Conservation (phyloP, 2,113 vertebrate species). For the Anarrhichthys ocellatus region DNA sequence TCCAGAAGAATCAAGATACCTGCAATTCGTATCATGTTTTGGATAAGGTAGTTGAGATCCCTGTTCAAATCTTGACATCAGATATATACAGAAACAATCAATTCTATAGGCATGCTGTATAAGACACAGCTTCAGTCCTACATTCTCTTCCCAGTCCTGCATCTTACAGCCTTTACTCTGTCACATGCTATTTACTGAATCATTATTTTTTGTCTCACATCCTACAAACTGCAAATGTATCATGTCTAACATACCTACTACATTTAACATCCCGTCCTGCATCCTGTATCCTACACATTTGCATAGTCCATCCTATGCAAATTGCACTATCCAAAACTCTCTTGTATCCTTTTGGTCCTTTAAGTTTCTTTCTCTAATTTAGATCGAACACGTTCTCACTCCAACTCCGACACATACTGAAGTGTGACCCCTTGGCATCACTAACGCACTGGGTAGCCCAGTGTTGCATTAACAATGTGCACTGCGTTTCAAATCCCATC, state of each 20-base stretch:
- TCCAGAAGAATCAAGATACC: constrained; percentile 8
- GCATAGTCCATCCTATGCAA: too few species aligned
- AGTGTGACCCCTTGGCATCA: too few species aligned
- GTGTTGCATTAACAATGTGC: too few species aligned
- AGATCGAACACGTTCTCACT: too few species aligned
- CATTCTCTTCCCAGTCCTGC: neutral
- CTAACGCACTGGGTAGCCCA: too few species aligned
- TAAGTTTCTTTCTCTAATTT: too few species aligned
- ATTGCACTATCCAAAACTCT: neutral
- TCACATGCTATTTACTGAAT: too few species aligned
- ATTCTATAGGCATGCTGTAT: neutral
- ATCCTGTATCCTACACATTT: neutral
- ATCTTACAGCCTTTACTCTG: neutral
- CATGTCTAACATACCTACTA: too few species aligned
- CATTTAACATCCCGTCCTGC: neutral
- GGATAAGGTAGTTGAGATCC: neutral
- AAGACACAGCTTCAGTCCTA: neutral
- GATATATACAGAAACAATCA: neutral
- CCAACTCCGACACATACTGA: too few species aligned
- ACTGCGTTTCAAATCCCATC: too few species aligned
- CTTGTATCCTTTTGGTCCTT: neutral
- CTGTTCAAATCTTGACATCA: neutral
- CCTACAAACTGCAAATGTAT: too few species aligned
- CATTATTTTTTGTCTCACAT: too few species aligned
- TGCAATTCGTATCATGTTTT: neutral